phyloP scores from a whole-genome alignment of 2,888 invertebrate species.

The Lamellibrachia satsuma region DNA sequence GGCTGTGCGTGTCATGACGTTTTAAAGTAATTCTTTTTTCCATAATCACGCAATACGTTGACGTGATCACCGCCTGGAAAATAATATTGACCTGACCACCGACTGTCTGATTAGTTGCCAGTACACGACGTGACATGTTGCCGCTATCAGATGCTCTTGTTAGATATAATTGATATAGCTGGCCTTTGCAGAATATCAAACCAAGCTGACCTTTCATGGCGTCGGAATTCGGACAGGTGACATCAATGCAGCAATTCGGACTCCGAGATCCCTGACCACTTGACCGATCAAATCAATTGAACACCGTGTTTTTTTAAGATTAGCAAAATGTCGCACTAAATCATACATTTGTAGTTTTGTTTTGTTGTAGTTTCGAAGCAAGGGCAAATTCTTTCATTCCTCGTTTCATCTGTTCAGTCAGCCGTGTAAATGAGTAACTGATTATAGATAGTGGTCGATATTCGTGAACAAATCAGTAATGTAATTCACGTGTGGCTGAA shows the following conservation, averaged over 20 bases:
- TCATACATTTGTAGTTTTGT: neutral
- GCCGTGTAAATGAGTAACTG: no score
- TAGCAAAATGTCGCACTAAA: no score
- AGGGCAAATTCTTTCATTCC: no score
- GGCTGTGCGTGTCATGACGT: neutral
- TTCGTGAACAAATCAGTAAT: no score
- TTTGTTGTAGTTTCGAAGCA: no score
- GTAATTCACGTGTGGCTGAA: no score
- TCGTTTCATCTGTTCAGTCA: no score
- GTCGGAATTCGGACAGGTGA: neutral
- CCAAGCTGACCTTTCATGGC: neutral
- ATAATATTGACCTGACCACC: neutral
- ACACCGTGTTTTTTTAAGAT: neutral
- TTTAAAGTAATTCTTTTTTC: neutral
- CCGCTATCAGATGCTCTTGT: neutral
- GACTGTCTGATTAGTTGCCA: neutral
- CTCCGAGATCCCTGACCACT: neutral
- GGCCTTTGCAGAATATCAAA: neutral
- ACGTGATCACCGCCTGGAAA: neutral
- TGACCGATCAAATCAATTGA: neutral
- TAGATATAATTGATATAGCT: neutral
- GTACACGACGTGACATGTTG: neutral
- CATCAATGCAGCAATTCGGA: neutral
- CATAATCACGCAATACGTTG: neutral
- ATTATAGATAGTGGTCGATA: no score